A percentile compares a stretch with the other conserved stretches of the same genome.
These are phyloP conservation scores for Augiades crinisus DNA, from an alignment of 2,888 invertebrate species.

Conservation along the genomic window DNA sequence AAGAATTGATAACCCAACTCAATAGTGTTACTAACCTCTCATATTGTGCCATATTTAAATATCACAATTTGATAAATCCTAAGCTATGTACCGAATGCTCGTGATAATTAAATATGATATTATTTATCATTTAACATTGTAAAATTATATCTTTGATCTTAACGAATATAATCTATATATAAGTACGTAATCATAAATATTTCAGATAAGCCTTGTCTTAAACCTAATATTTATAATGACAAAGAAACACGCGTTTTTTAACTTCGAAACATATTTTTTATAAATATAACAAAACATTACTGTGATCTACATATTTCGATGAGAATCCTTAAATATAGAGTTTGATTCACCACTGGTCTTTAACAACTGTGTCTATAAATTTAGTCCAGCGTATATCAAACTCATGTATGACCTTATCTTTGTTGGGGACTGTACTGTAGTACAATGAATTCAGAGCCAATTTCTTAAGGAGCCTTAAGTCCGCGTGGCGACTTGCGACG, in stretches of 20 bases:
- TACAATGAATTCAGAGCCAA: constrained; percentile 87
- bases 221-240: background rate
- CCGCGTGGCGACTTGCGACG: constrained; percentile 85
- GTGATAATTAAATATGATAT: background rate
- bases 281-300: background rate
- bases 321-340: background rate
- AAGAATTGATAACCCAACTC: no score
- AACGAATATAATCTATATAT: background rate
- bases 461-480: constrained; percentile 86
- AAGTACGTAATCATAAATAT: background rate
- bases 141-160: background rate
- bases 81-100: background rate
- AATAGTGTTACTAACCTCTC: no score
- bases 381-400: constrained; percentile 67
- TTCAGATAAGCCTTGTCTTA: background rate
- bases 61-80: constrained; percentile 8
- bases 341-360: constrained; percentile 39
- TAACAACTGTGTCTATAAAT: constrained; percentile 55
- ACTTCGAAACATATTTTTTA: background rate
- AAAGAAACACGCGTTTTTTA: background rate
- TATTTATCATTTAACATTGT: background rate
- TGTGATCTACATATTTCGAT: no score
- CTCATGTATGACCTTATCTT: constrained; percentile 56
- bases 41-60: no score
- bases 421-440: constrained; percentile 82